phyloP scores from a whole-genome alignment of 2,113 vertebrate genomes.

The Onychostruthus taczanowskii region DNA sequence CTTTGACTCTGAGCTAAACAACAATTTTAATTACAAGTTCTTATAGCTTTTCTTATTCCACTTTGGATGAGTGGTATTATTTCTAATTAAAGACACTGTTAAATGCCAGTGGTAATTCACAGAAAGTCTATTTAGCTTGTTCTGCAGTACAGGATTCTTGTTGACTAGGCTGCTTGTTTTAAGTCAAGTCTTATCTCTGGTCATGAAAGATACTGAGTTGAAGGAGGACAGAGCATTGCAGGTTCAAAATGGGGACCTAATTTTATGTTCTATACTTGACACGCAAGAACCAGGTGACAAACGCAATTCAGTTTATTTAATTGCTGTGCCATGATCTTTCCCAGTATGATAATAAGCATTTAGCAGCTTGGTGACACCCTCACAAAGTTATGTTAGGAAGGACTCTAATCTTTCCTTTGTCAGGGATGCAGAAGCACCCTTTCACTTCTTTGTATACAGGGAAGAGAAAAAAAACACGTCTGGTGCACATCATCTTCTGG shows the following conservation, averaged over 20 bases:
- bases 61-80: neutral
- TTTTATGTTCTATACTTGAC: neutral
- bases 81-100: neutral
- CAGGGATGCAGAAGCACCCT: neutral
- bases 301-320: neutral
- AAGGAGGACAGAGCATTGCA: neutral
- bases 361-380: neutral
- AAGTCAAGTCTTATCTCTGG: neutral
- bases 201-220: neutral
- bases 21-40: neutral
- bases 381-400: neutral
- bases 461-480: neutral
- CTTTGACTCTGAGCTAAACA: neutral
- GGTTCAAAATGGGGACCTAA: neutral
- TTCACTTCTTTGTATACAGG: neutral
- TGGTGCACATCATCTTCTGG: neutral
- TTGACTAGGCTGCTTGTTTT: neutral
- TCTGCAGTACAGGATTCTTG: neutral
- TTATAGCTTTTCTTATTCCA: neutral
- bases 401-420: neutral
- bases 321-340: neutral
- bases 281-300: neutral
- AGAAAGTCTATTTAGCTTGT: neutral
- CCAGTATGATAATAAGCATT: neutral
- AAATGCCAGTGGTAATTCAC: neutral